These are phyloP conservation scores for Oryzias melastigma DNA, from an alignment of 2,113 vertebrate species.

Conservation along the genomic window DNA sequence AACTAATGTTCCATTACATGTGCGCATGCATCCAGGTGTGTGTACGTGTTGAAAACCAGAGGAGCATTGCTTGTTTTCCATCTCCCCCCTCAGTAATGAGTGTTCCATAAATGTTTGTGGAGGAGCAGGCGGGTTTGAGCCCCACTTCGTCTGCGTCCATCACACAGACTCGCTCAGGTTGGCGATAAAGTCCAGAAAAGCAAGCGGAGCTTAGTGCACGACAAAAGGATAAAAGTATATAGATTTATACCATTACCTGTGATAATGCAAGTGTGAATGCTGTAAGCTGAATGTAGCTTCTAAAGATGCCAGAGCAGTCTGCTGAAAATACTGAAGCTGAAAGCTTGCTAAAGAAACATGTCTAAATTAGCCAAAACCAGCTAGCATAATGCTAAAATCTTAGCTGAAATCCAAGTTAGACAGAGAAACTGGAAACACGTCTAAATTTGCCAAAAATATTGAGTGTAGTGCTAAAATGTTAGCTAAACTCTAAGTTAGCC, in stretches of 20 bases:
- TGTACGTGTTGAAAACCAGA: slow-evolving; percentile 8
- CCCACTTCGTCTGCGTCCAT: slow-evolving; percentile 43
- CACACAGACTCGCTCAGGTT: slow-evolving; percentile 17
- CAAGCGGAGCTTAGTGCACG: slow-evolving; percentile 26
- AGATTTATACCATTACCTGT: background rate
- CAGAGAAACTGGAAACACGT: no score
- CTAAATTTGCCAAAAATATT: no score
- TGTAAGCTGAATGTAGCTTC: no score
- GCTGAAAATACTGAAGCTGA: no score
- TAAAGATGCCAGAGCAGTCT: no score
- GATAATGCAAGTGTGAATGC: no score
- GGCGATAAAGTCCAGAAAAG: slow-evolving; percentile 13
- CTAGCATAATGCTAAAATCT: no score
- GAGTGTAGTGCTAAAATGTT: no score
- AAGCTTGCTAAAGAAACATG: no score
- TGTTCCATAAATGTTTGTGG: slow-evolving; percentile 59
- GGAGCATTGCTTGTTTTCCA: slow-evolving; percentile 38
- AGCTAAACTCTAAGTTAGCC: no score
- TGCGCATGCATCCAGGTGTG: slow-evolving; percentile 47
- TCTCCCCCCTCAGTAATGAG: slow-evolving; percentile 44
- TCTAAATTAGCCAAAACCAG: no score
- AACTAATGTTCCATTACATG: slow-evolving; percentile 6
- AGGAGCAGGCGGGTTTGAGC: slow-evolving; percentile 39
- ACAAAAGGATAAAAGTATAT: background rate
- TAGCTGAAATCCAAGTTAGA: no score